phyloP scores from a whole-genome alignment of 2,797 vertebrate genomes.

The Pseudocheirus occidentalis region DNA sequence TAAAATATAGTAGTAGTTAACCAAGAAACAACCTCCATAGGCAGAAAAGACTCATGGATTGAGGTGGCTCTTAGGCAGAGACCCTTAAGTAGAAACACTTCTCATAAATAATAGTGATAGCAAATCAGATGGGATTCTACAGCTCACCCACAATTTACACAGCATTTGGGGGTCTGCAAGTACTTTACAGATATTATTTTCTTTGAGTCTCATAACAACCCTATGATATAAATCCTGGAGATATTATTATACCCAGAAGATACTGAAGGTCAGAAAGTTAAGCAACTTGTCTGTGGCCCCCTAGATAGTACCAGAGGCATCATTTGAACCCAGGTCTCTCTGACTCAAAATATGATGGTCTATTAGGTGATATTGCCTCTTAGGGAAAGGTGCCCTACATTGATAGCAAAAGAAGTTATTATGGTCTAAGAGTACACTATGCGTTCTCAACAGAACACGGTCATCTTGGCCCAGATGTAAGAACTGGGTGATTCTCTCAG shows the following conservation, averaged over 20 bases:
- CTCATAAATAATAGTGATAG: neutral
- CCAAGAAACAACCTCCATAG: neutral
- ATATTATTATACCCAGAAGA: neutral
- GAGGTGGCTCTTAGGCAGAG: neutral
- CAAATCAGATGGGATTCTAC: neutral
- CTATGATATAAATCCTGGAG: neutral
- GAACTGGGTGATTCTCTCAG: neutral
- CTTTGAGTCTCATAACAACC: neutral
- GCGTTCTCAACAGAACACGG: neutral
- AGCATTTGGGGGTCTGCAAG: neutral
- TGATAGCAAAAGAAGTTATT: neutral
- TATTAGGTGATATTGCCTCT: neutral
- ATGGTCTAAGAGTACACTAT: neutral
- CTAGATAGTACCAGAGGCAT: neutral
- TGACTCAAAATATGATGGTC: neutral
- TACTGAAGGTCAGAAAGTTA: neutral
- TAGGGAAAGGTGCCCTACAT: neutral
- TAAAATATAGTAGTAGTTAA: neutral
- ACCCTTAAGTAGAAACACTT: neutral
- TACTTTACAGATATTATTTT: neutral
- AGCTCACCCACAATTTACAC: neutral
- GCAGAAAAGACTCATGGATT: neutral
- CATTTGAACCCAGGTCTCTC: neutral
- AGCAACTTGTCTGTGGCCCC: neutral
- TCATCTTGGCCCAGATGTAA: neutral